These are phyloP conservation scores for Sitophilus oryzae DNA, from an alignment of 1,140 invertebrate species.

Conservation along the genomic window DNA sequence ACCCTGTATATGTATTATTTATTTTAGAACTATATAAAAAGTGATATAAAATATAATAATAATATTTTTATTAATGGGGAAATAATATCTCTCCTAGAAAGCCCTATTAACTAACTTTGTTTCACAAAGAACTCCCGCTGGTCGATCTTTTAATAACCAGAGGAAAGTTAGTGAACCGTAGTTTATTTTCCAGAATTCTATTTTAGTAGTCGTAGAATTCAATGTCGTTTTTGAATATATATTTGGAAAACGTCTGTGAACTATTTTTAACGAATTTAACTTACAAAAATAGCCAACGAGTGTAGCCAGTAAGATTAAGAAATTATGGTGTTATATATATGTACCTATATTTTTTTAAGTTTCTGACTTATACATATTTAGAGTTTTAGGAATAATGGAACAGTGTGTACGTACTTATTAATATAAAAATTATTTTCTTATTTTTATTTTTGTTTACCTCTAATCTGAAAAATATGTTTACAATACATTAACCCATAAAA, in stretches of 20 bases:
- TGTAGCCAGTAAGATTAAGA: no score
- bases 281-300: background rate
- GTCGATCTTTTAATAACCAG: background rate
- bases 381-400: no score
- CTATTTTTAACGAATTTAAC: background rate
- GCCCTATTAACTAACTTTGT: background rate
- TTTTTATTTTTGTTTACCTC: no score
- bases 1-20: no score
- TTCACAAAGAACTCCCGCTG: no score
- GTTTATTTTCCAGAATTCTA: background rate
- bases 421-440: no score
- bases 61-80: background rate
- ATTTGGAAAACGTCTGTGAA: background rate
- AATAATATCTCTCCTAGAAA: background rate
- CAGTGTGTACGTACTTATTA: no score
- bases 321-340: no score
- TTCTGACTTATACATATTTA: no score
- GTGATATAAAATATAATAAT: background rate
- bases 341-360: no score
- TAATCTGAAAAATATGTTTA: no score
- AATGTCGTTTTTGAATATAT: constrained; percentile 1
- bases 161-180: constrained; percentile 3
- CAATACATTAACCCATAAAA: no score
- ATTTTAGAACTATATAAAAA: background rate
- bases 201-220: background rate